phyloP scores from a whole-genome alignment of 2,888 invertebrate genomes.

The Yponomeuta cagnagella region DNA sequence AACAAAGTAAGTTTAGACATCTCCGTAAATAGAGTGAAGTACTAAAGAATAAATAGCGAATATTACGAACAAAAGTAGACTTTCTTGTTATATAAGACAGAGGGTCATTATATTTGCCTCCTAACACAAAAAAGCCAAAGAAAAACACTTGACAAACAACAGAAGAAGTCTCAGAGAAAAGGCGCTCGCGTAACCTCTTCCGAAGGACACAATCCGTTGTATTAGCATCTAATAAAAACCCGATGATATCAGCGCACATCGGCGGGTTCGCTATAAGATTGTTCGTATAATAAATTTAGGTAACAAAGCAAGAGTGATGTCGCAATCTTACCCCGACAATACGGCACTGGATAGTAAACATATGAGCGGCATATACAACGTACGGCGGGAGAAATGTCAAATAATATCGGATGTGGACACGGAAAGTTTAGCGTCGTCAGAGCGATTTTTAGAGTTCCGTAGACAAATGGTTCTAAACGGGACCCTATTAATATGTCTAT shows the following conservation, averaged over 20 bases:
- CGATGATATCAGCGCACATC: conserved; percentile 19
- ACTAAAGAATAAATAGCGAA: too few species aligned
- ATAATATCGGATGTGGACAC: conserved; percentile 5
- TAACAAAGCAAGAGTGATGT: conserved; percentile 30
- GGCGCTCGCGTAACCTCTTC: background rate
- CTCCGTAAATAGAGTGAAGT: too few species aligned
- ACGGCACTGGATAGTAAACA: conserved; percentile 33
- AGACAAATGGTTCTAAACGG: too few species aligned
- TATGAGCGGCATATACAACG: conserved; percentile 54
- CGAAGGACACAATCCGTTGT: background rate
- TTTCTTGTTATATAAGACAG: too few species aligned
- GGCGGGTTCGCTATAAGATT: conserved; percentile 12
- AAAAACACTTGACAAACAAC: too few species aligned
- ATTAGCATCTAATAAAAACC: conserved; percentile 2
- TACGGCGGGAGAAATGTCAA: conserved; percentile 11
- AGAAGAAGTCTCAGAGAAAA: background rate
- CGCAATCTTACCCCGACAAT: conserved; percentile 29
- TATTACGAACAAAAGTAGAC: too few species aligned
- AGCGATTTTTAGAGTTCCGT: background rate
- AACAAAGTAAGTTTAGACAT: too few species aligned
- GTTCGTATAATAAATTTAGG: conserved; percentile 31
- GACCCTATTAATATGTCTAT: too few species aligned
- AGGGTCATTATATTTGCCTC: too few species aligned
- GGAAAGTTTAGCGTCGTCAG: background rate
- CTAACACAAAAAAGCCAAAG: too few species aligned